These are phyloP conservation scores for Zaprionus obscuricornis DNA, from an alignment of 2,888 invertebrate genomes.

Conservation along the genomic window DNA sequence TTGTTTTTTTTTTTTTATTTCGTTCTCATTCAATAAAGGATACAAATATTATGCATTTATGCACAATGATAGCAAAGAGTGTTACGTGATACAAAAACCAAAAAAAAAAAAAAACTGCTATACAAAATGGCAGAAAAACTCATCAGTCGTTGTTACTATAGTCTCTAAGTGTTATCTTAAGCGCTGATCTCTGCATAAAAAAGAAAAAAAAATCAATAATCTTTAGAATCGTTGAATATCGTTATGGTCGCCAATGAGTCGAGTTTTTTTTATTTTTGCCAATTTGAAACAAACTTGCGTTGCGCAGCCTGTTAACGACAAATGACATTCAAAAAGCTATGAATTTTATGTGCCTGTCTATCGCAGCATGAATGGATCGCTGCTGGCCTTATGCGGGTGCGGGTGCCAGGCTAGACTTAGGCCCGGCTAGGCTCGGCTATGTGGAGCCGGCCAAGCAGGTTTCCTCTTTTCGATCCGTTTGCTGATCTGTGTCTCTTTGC, in stretches of 20 bases:
- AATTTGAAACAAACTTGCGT: constrained; percentile 66
- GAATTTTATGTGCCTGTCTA: constrained; percentile 65
- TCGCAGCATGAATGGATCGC: constrained; percentile 51
- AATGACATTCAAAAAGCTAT: constrained; percentile 72
- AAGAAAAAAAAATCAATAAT: not conserved
- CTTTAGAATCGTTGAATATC: constrained; percentile 17
- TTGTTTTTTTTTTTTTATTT: too few relatives aligned
- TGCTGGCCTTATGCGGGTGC: constrained; percentile 32
- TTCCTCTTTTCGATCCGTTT: constrained; percentile 11
- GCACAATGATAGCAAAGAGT: too few relatives aligned
- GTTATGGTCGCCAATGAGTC: constrained; percentile 32
- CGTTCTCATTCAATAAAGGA: too few relatives aligned
- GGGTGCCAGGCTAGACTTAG: constrained; percentile 7
- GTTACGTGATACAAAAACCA: too few relatives aligned
- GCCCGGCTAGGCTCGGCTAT: constrained; percentile 16
- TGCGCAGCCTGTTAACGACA: constrained; percentile 71
- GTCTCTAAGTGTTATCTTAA: too few relatives aligned
- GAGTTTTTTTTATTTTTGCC: constrained; percentile 21
- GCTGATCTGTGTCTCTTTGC: not conserved
- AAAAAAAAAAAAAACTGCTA: too few relatives aligned
- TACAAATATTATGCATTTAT: too few relatives aligned
- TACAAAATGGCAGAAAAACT: too few relatives aligned
- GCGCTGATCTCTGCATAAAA: not conserved
- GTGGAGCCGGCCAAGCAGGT: constrained; percentile 61
- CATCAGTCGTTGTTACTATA: too few relatives aligned